A percentile compares a stretch with the other conserved stretches of the same genome.
Evolutionary conservation across 2,113 vertebrate genomes (phyloP).

Genomic region (Channa argus): DNA sequence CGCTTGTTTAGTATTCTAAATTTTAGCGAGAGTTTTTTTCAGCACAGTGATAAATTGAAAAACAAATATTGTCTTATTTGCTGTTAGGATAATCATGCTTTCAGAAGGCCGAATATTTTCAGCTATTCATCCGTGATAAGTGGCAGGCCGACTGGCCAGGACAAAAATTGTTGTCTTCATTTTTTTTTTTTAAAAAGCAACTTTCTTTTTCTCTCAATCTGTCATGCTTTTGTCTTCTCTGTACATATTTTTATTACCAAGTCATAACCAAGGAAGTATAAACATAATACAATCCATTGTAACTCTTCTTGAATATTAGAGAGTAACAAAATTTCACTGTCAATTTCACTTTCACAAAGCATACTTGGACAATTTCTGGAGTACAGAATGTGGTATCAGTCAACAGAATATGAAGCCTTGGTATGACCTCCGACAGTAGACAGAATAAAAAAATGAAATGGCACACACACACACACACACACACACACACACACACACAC

Average conservation of each 20-base stretch:
- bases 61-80: conserved; percentile 42
- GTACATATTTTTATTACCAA: background rate
- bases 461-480: background rate
- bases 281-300: background rate
- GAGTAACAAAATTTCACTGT: background rate
- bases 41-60: conserved; percentile 27
- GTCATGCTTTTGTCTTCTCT: background rate
- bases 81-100: conserved; percentile 5
- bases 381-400: background rate
- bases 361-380: background rate
- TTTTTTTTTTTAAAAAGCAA: background rate
- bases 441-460: background rate
- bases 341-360: too few relatives aligned
- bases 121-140: background rate
- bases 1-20: conserved; percentile 42
- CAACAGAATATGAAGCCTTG: background rate
- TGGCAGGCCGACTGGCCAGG: background rate
- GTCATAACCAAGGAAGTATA: background rate
- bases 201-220: background rate
- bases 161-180: background rate
- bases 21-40: conserved; percentile 26
- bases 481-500: background rate
- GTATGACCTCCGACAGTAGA: background rate
- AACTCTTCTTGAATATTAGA: too few relatives aligned
- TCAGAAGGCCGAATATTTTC: background rate